Evolutionary conservation across 1,140 invertebrate species (phyloP), one percentile per base, ranked within the genome.

Genomic region (Trichomalopsis sarcophagae): DNA sequence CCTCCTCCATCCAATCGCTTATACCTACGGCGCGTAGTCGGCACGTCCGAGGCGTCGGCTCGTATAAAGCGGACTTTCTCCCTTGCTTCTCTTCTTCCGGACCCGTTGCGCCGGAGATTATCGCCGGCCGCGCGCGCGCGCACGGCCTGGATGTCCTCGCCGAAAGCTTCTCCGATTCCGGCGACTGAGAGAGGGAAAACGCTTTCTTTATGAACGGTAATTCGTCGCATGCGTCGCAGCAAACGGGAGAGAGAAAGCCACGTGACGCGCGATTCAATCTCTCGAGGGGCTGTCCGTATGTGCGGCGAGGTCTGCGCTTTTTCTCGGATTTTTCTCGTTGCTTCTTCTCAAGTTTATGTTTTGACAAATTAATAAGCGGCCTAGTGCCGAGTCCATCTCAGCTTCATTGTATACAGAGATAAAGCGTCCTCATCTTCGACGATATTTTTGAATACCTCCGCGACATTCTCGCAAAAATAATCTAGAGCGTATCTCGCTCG

Each of bases 171-270:
- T 78, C 71, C 47, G 78, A 80, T 30, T 66, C 73, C 71, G 69
- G 44, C 36, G 2, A 14, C 40, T 33, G 62, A 78, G 84, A 47
- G 50, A 27, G 30, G 78, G 47, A 62, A 40, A 50, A 71, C 33
- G 68, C n/a, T 47, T 82, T 27, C 23, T 84, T 86, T 85, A 87
- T 81, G 83, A 86, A 84, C 66, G 77, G 86, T 86, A 87, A 88
- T 89, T 88, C 84, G 81, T 86, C 82, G 85, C 88, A 87, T 82
- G 87, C 36, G 87, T 86, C 73, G 44, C 68, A 47, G 66, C 36
- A 13, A 40, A 2, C 33, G 33, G 21, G n/a, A 44, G 40, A 44
- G 40, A 44, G 40, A 44, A 10, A 44, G 33, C 84, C 87, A 87
- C 86, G 86, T 85, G 82, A 76, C 81, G 27, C 71, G 69, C 79